phyloP scores from a whole-genome alignment of 2,888 invertebrate genomes.

The Amblyjoppa fuscipennis region DNA sequence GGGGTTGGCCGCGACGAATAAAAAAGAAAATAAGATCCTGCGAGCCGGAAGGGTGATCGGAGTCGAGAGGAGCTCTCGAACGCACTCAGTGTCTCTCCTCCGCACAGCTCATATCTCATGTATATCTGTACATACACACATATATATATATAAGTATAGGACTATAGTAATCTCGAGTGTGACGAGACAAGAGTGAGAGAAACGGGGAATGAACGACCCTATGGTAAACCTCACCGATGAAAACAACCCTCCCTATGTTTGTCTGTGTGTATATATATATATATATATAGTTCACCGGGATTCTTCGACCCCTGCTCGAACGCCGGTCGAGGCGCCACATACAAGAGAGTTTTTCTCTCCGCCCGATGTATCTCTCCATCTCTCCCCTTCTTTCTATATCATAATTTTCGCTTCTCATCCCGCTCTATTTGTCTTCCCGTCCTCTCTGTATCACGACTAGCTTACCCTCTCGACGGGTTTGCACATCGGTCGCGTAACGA shows the following conservation, averaged over 20 bases:
- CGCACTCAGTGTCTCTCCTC: conserved; percentile 59
- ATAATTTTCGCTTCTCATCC: conserved; percentile 55
- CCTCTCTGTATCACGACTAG: conserved; percentile 43
- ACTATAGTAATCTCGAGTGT: conserved; percentile 31
- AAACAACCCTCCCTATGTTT: conserved; percentile 67
- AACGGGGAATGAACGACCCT: conserved; percentile 26
- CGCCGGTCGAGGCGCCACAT: neutral
- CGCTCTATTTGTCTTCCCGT: conserved; percentile 51
- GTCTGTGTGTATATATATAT: conserved; percentile 28
- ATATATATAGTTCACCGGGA: conserved; percentile 37
- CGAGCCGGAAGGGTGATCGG: conserved; percentile 8
- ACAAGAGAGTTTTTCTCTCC: conserved; percentile 16
- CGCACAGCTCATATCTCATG: neutral
- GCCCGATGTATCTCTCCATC: conserved; percentile 28
- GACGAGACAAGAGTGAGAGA: conserved; percentile 39
- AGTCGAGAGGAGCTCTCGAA: conserved; percentile 61
- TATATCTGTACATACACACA: neutral
- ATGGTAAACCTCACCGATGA: conserved; percentile 62
- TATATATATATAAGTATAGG: neutral
- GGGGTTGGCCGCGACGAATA: conserved; percentile 4
- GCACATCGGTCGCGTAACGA: conserved; percentile 35
- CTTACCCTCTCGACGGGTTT: conserved; percentile 55
- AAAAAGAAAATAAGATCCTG: conserved; percentile 25
- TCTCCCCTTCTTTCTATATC: conserved; percentile 41
- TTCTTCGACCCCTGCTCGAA: conserved; percentile 45